These are phyloP conservation scores for Pseudomyrmex flavicornis DNA, from an alignment of 1,140 invertebrate genomes.

Conservation along the genomic window DNA sequence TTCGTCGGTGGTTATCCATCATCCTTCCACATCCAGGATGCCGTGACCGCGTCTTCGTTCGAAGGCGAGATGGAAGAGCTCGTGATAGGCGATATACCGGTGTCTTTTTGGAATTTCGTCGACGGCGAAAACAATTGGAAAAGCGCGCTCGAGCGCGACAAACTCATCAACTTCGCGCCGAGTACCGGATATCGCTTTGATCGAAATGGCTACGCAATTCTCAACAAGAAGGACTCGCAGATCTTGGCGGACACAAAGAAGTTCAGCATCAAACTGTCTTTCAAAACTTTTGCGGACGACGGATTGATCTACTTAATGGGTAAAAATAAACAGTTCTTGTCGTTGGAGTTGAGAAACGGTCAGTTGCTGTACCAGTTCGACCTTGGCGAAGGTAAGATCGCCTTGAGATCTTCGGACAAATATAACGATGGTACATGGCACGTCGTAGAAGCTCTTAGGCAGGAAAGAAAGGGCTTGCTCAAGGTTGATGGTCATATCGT, in stretches of 20 bases:
- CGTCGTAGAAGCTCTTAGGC: slow-evolving; percentile 89
- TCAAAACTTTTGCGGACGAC: slow-evolving; percentile 94
- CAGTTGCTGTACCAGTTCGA: slow-evolving; percentile 90
- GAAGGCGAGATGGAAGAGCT: slow-evolving; percentile 96
- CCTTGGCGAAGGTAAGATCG: slow-evolving; percentile 87
- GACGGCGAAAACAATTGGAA: slow-evolving; percentile 91
- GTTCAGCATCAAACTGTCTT: slow-evolving; percentile 88
- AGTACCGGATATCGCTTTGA: slow-evolving; percentile 93
- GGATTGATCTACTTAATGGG: slow-evolving; percentile 95
- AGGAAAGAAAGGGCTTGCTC: slow-evolving; percentile 88
- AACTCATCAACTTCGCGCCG: slow-evolving; percentile 87
- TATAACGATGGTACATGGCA: slow-evolving; percentile 96
- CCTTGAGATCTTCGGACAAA: slow-evolving; percentile 86
- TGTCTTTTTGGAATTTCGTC: slow-evolving; percentile 98
- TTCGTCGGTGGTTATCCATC: slow-evolving; percentile 95
- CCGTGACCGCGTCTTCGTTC: slow-evolving; percentile 91
- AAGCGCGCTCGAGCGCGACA: slow-evolving; percentile 90
- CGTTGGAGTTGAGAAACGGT: slow-evolving; percentile 93
- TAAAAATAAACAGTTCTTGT: slow-evolving; percentile 91
- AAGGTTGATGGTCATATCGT: slow-evolving; percentile 88
- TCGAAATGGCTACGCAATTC: slow-evolving; percentile 92
- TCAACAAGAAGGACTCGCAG: slow-evolving; percentile 87
- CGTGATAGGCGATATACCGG: slow-evolving; percentile 92
- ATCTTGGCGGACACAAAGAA: slow-evolving; percentile 86
- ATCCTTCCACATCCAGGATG: slow-evolving; percentile 89